A percentile compares a stretch with the other conserved stretches of the same genome.
Conservation (phyloP, 2,888 invertebrate species). For the Oligia fasciuncula region DNA sequence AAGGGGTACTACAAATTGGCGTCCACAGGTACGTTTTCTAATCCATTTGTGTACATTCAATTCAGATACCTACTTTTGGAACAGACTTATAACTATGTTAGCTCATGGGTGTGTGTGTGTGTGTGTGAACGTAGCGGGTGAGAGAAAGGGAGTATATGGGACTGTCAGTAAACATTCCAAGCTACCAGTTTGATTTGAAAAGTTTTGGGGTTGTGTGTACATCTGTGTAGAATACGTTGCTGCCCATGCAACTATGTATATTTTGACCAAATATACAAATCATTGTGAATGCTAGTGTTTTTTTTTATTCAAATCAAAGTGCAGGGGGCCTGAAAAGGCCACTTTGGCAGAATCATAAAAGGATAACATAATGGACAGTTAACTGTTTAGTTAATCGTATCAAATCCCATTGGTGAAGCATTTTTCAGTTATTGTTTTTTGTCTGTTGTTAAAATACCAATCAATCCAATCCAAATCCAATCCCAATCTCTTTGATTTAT, state of each 20-base stretch:
- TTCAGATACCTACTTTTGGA: neutral
- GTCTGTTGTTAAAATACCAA: too few relatives aligned
- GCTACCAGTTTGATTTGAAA: conserved; percentile 59
- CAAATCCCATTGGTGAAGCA: too few relatives aligned
- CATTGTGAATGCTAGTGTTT: neutral
- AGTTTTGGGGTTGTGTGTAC: conserved; percentile 34
- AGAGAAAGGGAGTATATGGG: neutral
- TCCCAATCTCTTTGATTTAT: too few relatives aligned
- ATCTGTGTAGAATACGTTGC: neutral
- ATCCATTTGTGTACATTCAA: neutral
- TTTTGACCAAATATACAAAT: neutral
- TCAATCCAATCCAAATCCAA: too few relatives aligned
- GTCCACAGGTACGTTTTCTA: neutral
- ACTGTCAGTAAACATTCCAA: conserved; percentile 37
- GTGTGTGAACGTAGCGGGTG: neutral
- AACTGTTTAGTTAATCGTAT: too few relatives aligned
- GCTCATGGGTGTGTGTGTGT: neutral
- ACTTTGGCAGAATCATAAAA: too few relatives aligned
- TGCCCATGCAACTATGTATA: conserved; percentile 10
- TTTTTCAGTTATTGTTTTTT: too few relatives aligned
- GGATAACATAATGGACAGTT: too few relatives aligned
- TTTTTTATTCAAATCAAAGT: neutral
- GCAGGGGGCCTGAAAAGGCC: too few relatives aligned
- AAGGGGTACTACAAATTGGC: neutral
- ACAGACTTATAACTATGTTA: too few relatives aligned